Evolutionary conservation across 2,797 vertebrate genomes (phyloP).

Genomic region (Chloroceryle inda): DNA sequence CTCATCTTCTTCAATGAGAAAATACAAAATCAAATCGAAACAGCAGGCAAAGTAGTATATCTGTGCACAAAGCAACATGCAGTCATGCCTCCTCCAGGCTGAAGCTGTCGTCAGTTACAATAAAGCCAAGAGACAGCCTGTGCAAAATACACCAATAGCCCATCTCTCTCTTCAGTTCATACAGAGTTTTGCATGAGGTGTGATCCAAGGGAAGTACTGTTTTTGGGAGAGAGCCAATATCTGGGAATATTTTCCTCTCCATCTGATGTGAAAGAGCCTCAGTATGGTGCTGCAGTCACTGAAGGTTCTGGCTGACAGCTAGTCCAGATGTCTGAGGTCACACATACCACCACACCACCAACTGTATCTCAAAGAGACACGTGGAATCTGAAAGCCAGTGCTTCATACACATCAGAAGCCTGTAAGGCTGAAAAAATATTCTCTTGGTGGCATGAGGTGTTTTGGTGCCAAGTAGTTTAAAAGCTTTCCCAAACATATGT

Average conservation of each 20-base stretch:
- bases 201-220: slow-evolving; percentile 21
- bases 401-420: not conserved
- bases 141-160: slow-evolving; percentile 20
- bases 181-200: slow-evolving; percentile 19
- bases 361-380: slow-evolving; percentile 37
- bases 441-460: not conserved
- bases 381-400: not conserved
- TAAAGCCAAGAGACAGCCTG: slow-evolving; percentile 36
- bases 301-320: slow-evolving; percentile 21
- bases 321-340: slow-evolving; percentile 49
- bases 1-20: slow-evolving; percentile 22
- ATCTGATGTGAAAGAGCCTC: slow-evolving; percentile 32
- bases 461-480: slow-evolving; percentile 18
- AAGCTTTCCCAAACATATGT: slow-evolving; percentile 19
- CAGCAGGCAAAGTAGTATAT: slow-evolving; percentile 8
- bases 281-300: slow-evolving; percentile 12
- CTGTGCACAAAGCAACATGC: slow-evolving; percentile 18
- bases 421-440: not conserved
- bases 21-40: slow-evolving; percentile 44
- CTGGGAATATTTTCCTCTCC: slow-evolving; percentile 57
- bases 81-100: not conserved
- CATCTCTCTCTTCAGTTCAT: slow-evolving; percentile 51
- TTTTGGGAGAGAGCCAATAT: slow-evolving; percentile 7
- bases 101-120: slow-evolving; percentile 2
- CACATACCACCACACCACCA: slow-evolving; percentile 16